Percentiles rank a stretch among this genome's conserved stretches.
Evolutionary conservation across 2,888 invertebrate species (phyloP).

Genomic region (Morpho achilles): DNA sequence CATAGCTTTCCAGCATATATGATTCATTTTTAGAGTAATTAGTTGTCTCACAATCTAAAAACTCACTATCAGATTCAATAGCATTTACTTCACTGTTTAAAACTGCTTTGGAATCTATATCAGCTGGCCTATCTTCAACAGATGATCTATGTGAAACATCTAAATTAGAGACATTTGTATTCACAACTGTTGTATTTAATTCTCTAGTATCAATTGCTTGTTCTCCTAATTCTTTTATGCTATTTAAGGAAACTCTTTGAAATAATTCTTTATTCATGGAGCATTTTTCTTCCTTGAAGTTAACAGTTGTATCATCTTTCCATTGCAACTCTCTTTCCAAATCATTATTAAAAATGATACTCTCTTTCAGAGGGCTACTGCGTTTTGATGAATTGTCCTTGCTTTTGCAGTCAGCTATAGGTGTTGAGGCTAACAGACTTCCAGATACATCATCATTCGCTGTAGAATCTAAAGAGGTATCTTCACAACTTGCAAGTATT

Average conservation of each 20-base stretch:
- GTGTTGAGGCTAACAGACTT: conserved; percentile 49
- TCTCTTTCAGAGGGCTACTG: conserved; percentile 61
- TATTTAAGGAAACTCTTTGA: conserved; percentile 12
- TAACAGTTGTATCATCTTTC: conserved; percentile 65
- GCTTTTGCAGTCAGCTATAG: conserved; percentile 42
- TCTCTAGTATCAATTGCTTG: conserved; percentile 21
- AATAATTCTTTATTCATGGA: conserved; percentile 61
- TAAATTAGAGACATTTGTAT: conserved; percentile 57
- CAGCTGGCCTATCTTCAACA: conserved; percentile 41
- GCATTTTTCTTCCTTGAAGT: conserved; percentile 62
- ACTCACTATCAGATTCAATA: conserved; percentile 61
- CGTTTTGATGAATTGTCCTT: conserved; percentile 48
- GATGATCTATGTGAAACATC: conserved; percentile 39
- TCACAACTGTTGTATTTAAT: conserved; percentile 49
- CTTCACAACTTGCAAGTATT: conserved; percentile 25
- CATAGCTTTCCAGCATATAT: conserved; percentile 1
- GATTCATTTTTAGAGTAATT: conserved; percentile 48
- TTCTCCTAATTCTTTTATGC: conserved; percentile 8
- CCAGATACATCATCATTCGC: background rate
- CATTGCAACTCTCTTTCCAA: conserved; percentile 64
- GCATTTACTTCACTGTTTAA: conserved; percentile 28
- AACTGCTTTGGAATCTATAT: conserved; percentile 25
- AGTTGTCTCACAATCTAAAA: conserved; percentile 68
- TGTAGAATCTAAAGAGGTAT: background rate
- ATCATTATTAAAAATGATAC: conserved; percentile 62